A percentile compares a stretch with the other conserved stretches of the same genome.
These are phyloP conservation scores for Ctenochaetus hawaiiensis DNA, from an alignment of 2,797 vertebrate genomes.

Conservation along the genomic window DNA sequence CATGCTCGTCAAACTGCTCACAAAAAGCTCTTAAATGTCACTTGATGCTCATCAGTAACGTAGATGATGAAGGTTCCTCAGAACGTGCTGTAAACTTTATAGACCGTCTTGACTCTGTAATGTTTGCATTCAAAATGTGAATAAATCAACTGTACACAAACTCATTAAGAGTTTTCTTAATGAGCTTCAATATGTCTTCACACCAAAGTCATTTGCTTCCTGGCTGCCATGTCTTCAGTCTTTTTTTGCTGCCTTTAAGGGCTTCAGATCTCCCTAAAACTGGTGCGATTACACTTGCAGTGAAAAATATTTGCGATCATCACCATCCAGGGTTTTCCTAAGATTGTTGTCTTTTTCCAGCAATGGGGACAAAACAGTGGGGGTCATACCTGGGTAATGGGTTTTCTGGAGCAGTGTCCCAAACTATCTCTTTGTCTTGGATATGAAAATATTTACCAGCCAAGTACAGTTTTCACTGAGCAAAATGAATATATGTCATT, in stretches of 20 bases:
- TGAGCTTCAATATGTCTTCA: neutral
- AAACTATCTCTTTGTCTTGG: too few species aligned
- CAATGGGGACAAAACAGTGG: too few species aligned
- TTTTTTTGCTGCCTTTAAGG: neutral
- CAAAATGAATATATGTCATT: too few species aligned
- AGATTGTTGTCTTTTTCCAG: too few species aligned
- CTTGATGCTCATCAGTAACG: neutral
- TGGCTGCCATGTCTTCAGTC: neutral
- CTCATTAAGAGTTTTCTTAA: neutral
- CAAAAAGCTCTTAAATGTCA: constrained; percentile 29
- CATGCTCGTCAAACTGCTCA: neutral
- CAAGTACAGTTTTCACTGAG: too few species aligned
- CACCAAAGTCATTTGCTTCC: neutral
- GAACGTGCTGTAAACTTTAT: constrained; percentile 28
- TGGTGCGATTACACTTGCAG: neutral
- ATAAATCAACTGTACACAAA: constrained; percentile 11
- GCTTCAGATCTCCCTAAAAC: neutral
- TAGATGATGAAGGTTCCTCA: constrained; percentile 26
- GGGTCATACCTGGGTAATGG: too few species aligned
- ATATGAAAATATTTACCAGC: too few species aligned
- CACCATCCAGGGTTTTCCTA: neutral
- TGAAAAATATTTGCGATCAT: neutral
- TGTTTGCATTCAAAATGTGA: neutral
- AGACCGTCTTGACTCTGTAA: constrained; percentile 4
- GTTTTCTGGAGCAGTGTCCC: too few species aligned